These are phyloP conservation scores for Lasaia peninsularis DNA, from an alignment of 1,140 invertebrate genomes.

Conservation along the genomic window DNA sequence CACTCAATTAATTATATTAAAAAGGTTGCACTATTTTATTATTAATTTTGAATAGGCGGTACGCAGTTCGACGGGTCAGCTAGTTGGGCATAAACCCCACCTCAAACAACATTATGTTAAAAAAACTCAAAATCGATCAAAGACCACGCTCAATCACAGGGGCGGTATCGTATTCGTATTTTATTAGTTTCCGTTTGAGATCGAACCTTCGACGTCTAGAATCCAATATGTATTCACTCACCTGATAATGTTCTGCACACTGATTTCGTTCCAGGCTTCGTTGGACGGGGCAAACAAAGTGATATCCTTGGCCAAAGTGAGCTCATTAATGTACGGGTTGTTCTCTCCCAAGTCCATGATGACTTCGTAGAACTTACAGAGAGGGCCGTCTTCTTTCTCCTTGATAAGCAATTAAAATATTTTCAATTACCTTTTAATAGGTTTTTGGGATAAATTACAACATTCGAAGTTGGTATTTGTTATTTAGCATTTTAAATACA, in stretches of 20 bases:
- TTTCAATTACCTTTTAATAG: not conserved
- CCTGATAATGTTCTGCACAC: conserved; percentile 83
- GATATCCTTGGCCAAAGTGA: conserved; percentile 84
- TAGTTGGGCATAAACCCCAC: no score
- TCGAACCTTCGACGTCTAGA: not conserved
- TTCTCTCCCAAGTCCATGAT: conserved; percentile 86
- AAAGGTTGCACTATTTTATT: no score
- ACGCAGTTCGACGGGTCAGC: no score
- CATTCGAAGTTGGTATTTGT: no score
- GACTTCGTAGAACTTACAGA: conserved; percentile 88
- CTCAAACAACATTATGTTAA: no score
- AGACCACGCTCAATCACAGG: no score
- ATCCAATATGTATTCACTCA: conserved; percentile 21
- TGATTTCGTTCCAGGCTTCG: conserved; percentile 85
- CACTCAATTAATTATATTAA: no score
- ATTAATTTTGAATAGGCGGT: no score
- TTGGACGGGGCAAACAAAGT: conserved; percentile 95
- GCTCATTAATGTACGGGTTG: conserved; percentile 81
- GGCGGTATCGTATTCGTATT: no score
- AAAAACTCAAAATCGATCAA: no score
- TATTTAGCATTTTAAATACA: no score
- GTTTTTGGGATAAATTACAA: no score
- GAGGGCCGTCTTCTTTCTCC: conserved; percentile 89
- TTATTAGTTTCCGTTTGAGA: conserved; percentile 7
- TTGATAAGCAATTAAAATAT: conserved; percentile 28